Evolutionary conservation across 2,888 invertebrate genomes (phyloP), one percentile per base, ranked within the genome.

Genomic region (Zygaena filipendulae): DNA sequence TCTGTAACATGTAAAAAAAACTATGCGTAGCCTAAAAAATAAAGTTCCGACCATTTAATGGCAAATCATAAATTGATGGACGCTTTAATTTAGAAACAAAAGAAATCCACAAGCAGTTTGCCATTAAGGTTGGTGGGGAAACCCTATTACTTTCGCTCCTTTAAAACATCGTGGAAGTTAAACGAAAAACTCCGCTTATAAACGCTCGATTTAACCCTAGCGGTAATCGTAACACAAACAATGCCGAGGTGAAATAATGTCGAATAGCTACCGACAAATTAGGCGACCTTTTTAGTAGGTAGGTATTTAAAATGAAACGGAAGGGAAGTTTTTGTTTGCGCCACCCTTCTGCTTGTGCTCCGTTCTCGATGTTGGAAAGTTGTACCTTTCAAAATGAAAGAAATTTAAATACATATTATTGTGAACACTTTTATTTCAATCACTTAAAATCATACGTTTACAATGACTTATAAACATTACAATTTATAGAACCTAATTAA

Each of bases 191-290:
- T 69, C 60, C 52, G 52, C 59, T 53, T 51, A 61, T 63, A 64
- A 71, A 63, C 60, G 69, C 59, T 61, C 70, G 66, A 72, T 71
- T 75, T 71, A 71, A 71, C 68, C 67, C 67, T 58, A 55, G 53
- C 61, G 62, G 71, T 71, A 72, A 74, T 71, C 68, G 67, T 56
- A 70, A 70, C 67, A 66, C 64, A 75, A 77, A 77, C 72, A 75
- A 75, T 71, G 61, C 68, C 42, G 47, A 53, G 59, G 58, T 57
- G 57, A 66, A 71, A 69, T 74, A 69, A 71, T 70, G 70, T 62
- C 57, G 67, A 71, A 75, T 71, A 70, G 67, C 66, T 59, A 54
- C 60, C 59, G 70, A 74, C 70, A 74, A 75, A 75, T 75, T 74
- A 75, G 69, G 55, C 59, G 66, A 62, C 72, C 70, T 72, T 74